A percentile compares a stretch with the other conserved stretches of the same genome.
Conservation (phyloP, 30 jellyfish, hydroid and myxozoan species). For the Aurelia coerulea region DNA sequence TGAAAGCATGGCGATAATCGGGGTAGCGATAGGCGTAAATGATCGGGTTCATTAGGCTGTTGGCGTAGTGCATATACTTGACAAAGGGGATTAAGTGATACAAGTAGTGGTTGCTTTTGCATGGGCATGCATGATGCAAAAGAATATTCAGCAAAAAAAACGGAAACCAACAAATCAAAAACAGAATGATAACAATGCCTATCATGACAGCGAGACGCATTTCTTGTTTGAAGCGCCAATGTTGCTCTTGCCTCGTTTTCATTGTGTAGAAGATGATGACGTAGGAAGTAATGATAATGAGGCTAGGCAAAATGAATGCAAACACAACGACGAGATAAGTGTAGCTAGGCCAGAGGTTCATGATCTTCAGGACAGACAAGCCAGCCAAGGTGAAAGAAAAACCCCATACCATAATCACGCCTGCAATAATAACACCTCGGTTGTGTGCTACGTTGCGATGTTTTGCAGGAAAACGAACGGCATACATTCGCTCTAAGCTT, state of each 20-base stretch:
- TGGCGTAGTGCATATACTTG: constrained; percentile 78
- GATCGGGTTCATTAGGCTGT: constrained; percentile 82
- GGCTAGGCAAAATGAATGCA: constrained; percentile 69
- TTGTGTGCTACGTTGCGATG: constrained; percentile 74
- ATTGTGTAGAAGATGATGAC: constrained; percentile 59
- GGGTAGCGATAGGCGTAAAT: constrained; percentile 80
- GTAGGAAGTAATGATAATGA: constrained; percentile 63
- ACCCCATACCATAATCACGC: constrained; percentile 65
- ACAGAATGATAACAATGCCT: constrained; percentile 78
- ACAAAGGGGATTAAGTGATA: constrained; percentile 69
- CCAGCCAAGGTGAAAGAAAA: constrained; percentile 60
- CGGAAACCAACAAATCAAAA: constrained; percentile 86
- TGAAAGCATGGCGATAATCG: constrained; percentile 75
- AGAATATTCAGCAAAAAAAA: constrained; percentile 75
- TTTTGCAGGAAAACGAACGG: constrained; percentile 77
- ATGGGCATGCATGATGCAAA: constrained; percentile 63
- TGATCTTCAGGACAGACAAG: constrained; percentile 43
- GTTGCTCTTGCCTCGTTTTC: constrained; percentile 60
- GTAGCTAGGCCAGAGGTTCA: constrained; percentile 64
- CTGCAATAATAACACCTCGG: constrained; percentile 49
- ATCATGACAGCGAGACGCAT: constrained; percentile 85
- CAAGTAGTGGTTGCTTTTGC: constrained; percentile 36
- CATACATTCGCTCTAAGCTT: constrained; percentile 77
- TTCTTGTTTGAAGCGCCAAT: constrained; percentile 77
- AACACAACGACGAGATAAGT: constrained; percentile 65